Base-by-base conservation (phyloP, 2,113 vertebrate species). In the Tragelaphus imberbis region DNA sequence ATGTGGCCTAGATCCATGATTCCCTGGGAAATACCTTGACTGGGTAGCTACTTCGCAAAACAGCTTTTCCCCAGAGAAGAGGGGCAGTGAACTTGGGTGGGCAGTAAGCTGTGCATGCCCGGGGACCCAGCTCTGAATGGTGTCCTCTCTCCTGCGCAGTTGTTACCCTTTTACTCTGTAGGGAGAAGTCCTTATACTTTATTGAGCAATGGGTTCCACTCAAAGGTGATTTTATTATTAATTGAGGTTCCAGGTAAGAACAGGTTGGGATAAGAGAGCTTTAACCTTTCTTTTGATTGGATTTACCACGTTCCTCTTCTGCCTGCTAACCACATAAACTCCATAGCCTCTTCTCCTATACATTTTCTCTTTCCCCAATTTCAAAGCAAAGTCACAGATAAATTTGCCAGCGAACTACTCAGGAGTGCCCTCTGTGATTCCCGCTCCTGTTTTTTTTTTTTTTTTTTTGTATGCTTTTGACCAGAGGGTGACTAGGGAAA, bases 401-500 rank as follows among this genome's bases (percentile, higher is more conserved):
- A 25, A 19, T 84, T 9, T 13, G 5, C n/a, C 0, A 3, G 13
- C 80, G 44, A 61, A 65, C 7, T n/a, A 21, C 30, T 56, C 33
- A 16, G 16, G 23, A 44, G 8, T 11, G 40, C 27, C 7, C 11
- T 55, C 9, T 30, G 27, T 12, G 10, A 17, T 23, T 55, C 28
- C n/a, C 1, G 15, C 11, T 27, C 7, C 16, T 25, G 21, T 15
- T 5, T 1, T 23, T 6, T 28, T 4, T 5, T 49, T 47, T 5
- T 14, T 14, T 5, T 13, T 14, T 23, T 6, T 13, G 68, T 75
- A 40, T 81, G 90, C 33, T 61, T 90, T 91, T 87, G 80, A 11
- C 44, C 3, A 16, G 7, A 88, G 23, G 53, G 65, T 27, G 27
- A n/a, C 15, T 28, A 30, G 65, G 65, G 14, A 84, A 68, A 77